Base-by-base conservation (phyloP, 2,888 invertebrate species). In the Aromia moschata region DNA sequence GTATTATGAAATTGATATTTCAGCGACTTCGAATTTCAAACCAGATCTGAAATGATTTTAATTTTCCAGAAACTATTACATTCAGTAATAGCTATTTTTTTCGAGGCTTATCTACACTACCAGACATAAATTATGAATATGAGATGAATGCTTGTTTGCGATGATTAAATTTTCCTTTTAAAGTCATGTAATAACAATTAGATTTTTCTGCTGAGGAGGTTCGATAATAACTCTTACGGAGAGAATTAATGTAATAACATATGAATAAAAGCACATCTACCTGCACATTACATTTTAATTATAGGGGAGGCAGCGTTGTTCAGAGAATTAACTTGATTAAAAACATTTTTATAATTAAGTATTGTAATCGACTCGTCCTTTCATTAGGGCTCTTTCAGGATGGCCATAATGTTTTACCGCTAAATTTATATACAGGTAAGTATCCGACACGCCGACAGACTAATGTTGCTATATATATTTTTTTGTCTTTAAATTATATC, bases 261-360 rank as follows among this genome's bases (percentile, higher is more conserved):
- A 64, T 59, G 64, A 67, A 64, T 66, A 69, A 67, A 67, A 63
- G 60, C 46, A 52, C 47, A 38, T 58, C 60, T 58, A 61, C 60
- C 64, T 58, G 60, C 56, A 62, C 62, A 65, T 69, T 69, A 67
- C 56, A 17, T 45, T 55, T 64, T 68, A 68, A 69, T 69, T 66
- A 66, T 58, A 65, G 61, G 51, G 58, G 52, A 62, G 59, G 46
- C 45, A 47, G 62, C 58, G 63, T 60, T 64, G 66, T 58, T 61
- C 64, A 57, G 57, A 51, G 62, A 69, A 69, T 66, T 64, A 60
- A 68, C 62, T 64, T 68, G 64, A 69, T 69, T 69, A 69, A 69
- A 65, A 66, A 59, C 67, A 61, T 64, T 68, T 61, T 61, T 62
- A 63, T 69, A 68, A 69, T 69, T 65, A 68, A 62, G 58, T 45